Evolutionary conservation across 2,888 invertebrate genomes (phyloP), one percentile per base, ranked within the genome.

Genomic region (Eupelmus urozonus): DNA sequence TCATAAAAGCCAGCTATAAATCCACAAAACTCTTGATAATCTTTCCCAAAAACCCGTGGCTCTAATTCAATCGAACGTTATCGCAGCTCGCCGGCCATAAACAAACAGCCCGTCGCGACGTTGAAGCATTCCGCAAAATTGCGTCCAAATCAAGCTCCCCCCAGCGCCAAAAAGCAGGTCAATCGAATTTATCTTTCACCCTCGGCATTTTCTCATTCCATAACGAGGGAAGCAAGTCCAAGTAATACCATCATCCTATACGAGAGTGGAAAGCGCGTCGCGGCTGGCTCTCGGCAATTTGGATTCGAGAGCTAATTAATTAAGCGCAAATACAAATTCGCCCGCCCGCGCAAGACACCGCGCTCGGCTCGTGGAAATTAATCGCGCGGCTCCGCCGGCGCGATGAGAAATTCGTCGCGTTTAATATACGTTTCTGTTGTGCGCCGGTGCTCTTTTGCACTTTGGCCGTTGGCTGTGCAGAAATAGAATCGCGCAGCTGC

Each of bases 351-450:
- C 34, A 34, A 34, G 34, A 34, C 9, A 34, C 9, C 9, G 34
- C 3, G 27, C 34, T 63, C 7, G 20, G 23, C 20, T 29, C 16
- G 11, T 49, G 13, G 62, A 59, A 29, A 59, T 29, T 59, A 59
- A 59, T 59, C 29, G 29, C 29, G 29, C n/a, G 16, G 9, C n/a
- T 29, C 59, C n/a, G 59, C n/a, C 59, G 59, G 29, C 59, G n/a
- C n/a, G n/a, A n/a, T n/a, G 29, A 59, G 63, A 65, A 65, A 65
- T 65, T 65, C 45, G 29, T 51, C 51, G 49, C 20, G 49, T 25
- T 65, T 65, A 49, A 51, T 65, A 45, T 34, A 34, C 34, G 34
- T 34, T 34, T 5, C 3, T 5, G 34, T 5, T 34, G 5, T 34
- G 3, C 34, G 34, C 34, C n/a, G n/a, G n/a, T n/a, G 34, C 34